A percentile compares a stretch with the other conserved stretches of the same genome.
Conservation (phyloP, 2,113 vertebrate species). For the Meleagris gallopavo region DNA sequence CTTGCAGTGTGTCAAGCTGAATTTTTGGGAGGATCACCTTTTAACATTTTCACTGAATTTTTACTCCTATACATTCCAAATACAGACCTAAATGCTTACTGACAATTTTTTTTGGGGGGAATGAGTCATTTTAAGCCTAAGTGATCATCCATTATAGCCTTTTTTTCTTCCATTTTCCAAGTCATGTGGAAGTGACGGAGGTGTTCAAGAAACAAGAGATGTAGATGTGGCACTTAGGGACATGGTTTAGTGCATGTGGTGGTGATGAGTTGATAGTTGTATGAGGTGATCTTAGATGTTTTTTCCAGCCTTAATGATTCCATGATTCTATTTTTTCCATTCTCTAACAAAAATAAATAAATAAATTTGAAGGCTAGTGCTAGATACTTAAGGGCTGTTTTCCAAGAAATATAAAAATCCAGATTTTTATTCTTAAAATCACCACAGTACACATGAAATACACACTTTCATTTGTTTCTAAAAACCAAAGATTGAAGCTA, state of each 20-base stretch:
- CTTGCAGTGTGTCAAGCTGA: background rate
- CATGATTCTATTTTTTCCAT: background rate
- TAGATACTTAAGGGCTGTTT: background rate
- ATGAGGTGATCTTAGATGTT: no score
- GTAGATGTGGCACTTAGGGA: no score
- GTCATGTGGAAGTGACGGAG: no score
- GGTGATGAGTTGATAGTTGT: no score
- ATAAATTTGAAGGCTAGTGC: background rate
- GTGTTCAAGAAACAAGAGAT: no score
- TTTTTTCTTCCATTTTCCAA: background rate
- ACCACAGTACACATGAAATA: background rate
- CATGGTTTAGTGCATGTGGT: no score
- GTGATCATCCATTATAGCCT: accelerated
- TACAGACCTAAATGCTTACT: background rate
- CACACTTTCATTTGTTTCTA: background rate
- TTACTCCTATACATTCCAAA: conserved; percentile 12
- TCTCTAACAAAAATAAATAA: background rate
- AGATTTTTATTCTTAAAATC: background rate
- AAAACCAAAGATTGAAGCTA: background rate
- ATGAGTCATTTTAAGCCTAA: background rate
- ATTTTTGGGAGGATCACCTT: background rate
- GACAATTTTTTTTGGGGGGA: background rate
- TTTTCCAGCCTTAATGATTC: no score
- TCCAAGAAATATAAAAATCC: background rate
- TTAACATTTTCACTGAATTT: background rate